Evolutionary conservation across 2,113 vertebrate species (phyloP).

Genomic region (Octodon degus): DNA sequence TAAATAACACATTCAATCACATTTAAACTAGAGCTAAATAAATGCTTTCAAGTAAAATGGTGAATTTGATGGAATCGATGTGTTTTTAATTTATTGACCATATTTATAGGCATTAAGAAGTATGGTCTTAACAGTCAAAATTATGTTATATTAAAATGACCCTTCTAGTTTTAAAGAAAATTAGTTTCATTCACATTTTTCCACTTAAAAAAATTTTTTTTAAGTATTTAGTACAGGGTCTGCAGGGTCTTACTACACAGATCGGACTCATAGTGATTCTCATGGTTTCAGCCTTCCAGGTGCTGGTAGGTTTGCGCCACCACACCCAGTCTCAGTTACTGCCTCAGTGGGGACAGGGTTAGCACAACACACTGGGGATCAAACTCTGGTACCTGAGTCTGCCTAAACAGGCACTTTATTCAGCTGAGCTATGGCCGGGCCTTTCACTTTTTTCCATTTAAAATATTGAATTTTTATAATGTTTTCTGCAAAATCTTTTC

Average conservation of each 20-base stretch:
- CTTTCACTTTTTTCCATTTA: constrained; percentile 33
- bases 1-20: background rate
- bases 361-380: too few species aligned
- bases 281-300: too few species aligned
- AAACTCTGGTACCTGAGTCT: too few species aligned
- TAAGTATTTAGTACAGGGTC: too few species aligned
- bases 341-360: too few species aligned
- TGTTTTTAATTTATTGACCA: constrained; percentile 54
- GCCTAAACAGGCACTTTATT: too few species aligned
- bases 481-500: constrained; percentile 12
- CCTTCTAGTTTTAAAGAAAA: constrained; percentile 70
- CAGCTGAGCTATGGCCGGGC: too few species aligned
- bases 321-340: too few species aligned
- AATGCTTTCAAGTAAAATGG: background rate
- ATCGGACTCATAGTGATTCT: too few species aligned
- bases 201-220: constrained; percentile 21
- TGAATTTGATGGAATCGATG: background rate
- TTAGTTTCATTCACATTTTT: constrained; percentile 64
- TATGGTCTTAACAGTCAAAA: constrained; percentile 69
- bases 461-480: constrained; percentile 55
- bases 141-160: constrained; percentile 45
- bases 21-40: background rate
- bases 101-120: constrained; percentile 55
- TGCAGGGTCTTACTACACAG: too few species aligned
- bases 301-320: too few species aligned